A percentile compares a stretch with the other conserved stretches of the same genome.
These are phyloP conservation scores for Eristalinus sepulchralis DNA, from an alignment of 2,888 invertebrate genomes.

Conservation along the genomic window DNA sequence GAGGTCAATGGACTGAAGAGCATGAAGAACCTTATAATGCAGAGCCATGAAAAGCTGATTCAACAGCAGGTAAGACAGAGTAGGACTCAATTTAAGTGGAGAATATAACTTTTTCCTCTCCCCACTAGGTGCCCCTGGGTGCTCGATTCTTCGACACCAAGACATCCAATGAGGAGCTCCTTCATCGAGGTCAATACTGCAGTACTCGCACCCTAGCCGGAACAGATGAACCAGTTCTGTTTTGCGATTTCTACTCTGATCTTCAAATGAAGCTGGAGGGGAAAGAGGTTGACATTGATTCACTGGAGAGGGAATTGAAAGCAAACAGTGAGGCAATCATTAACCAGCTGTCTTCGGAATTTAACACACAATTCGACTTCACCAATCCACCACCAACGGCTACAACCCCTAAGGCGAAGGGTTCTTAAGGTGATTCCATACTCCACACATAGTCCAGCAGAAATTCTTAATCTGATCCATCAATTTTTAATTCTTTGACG, in stretches of 20 bases:
- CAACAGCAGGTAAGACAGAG: slow-evolving; percentile 76
- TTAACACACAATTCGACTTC: slow-evolving; percentile 77
- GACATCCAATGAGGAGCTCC: slow-evolving; percentile 76
- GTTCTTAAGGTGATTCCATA: slow-evolving; percentile 12
- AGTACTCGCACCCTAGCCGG: slow-evolving; percentile 78
- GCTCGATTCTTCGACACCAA: slow-evolving; percentile 77
- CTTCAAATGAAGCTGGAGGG: slow-evolving; percentile 80
- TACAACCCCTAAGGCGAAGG: slow-evolving; percentile 26
- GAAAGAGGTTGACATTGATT: slow-evolving; percentile 79
- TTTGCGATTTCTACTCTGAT: slow-evolving; percentile 80
- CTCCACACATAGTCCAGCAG: background rate
- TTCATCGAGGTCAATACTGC: slow-evolving; percentile 79
- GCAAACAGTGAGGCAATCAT: slow-evolving; percentile 77
- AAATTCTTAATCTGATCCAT: too few species aligned
- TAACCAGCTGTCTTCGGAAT: slow-evolving; percentile 77
- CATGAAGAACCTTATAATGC: slow-evolving; percentile 77
- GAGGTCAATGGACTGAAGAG: slow-evolving; percentile 78
- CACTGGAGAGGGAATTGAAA: slow-evolving; percentile 78
- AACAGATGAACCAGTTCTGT: slow-evolving; percentile 78
- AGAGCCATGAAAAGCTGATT: slow-evolving; percentile 77
- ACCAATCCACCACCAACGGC: slow-evolving; percentile 71
- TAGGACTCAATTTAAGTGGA: background rate
- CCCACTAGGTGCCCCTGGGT: slow-evolving; percentile 76
- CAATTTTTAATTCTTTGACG: background rate
- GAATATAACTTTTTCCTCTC: background rate